Percentiles rank a stretch among this genome's conserved stretches.
These are phyloP conservation scores for Euplexia lucipara DNA, from an alignment of 2,888 invertebrate genomes.

Conservation along the genomic window DNA sequence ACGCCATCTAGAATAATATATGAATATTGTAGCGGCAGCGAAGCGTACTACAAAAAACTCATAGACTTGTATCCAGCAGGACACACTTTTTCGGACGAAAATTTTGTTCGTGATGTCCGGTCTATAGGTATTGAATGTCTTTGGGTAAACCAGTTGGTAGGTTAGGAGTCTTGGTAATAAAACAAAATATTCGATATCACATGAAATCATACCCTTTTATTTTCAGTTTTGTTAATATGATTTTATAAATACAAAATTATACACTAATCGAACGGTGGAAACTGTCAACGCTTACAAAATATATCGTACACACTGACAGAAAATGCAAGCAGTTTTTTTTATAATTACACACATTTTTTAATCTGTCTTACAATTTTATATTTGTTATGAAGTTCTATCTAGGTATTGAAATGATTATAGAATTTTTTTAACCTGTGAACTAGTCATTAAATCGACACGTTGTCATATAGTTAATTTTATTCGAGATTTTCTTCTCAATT, in stretches of 20 bases:
- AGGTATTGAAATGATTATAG: slow-evolving; percentile 47
- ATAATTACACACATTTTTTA: slow-evolving; percentile 37
- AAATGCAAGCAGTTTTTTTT: slow-evolving; percentile 81
- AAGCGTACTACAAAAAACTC: too few relatives aligned
- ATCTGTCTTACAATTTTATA: slow-evolving; percentile 48
- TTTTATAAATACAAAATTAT: slow-evolving; percentile 86
- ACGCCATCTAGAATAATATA: too few relatives aligned
- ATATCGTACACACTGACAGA: slow-evolving; percentile 80
- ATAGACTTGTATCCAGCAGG: too few relatives aligned
- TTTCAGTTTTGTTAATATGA: slow-evolving; percentile 82
- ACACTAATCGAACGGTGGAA: slow-evolving; percentile 84
- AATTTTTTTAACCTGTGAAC: slow-evolving; percentile 44
- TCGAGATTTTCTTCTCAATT: background rate
- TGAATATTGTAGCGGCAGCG: too few relatives aligned
- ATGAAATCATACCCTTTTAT: slow-evolving; percentile 88
- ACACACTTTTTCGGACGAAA: too few relatives aligned
- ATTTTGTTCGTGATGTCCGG: too few relatives aligned
- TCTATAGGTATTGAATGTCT: too few relatives aligned
- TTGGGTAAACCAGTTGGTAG: too few relatives aligned
- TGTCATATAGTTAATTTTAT: background rate
- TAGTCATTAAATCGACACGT: background rate
- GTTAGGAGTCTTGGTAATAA: slow-evolving; percentile 61
- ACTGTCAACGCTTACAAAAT: slow-evolving; percentile 75
- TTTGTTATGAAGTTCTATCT: slow-evolving; percentile 52
- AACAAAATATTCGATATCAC: slow-evolving; percentile 82